Conservation (phyloP, 2,113 vertebrate species). For the Apus apus region DNA sequence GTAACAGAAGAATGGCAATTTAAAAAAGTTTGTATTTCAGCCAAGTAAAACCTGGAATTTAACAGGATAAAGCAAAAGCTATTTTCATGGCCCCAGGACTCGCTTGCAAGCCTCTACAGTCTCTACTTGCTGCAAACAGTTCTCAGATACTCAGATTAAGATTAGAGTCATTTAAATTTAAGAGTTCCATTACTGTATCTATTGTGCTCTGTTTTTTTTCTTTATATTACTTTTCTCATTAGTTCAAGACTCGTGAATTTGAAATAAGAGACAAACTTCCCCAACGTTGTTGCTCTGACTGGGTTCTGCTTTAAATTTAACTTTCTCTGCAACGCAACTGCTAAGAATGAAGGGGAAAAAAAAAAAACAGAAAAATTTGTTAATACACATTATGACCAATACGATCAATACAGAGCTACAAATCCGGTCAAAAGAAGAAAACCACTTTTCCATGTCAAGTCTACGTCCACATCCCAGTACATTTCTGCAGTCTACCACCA, state of each 20-base stretch:
- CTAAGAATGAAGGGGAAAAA: neutral
- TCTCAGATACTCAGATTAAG: neutral
- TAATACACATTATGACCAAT: neutral
- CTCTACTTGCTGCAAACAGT: neutral
- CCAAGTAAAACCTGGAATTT: neutral
- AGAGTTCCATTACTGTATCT: neutral
- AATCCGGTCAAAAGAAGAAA: neutral
- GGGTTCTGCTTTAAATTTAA: neutral
- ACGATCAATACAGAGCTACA: neutral
- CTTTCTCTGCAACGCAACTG: neutral
- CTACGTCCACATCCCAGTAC: neutral
- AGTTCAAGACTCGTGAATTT: neutral
- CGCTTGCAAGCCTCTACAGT: neutral
- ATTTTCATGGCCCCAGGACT: neutral
- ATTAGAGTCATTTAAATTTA: neutral
- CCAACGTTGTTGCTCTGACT: neutral
- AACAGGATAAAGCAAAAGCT: neutral
- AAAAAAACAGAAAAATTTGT: neutral
- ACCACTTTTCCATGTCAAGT: neutral
- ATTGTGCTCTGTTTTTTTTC: neutral
- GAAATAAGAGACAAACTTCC: neutral
- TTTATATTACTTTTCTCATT: neutral
- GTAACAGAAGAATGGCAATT: neutral
- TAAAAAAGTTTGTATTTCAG: neutral
- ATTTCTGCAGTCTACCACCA: neutral